Percentiles rank a stretch among this genome's conserved stretches.
phyloP scores from a whole-genome alignment of 2,888 invertebrate species.

The Drosophila cognata region DNA sequence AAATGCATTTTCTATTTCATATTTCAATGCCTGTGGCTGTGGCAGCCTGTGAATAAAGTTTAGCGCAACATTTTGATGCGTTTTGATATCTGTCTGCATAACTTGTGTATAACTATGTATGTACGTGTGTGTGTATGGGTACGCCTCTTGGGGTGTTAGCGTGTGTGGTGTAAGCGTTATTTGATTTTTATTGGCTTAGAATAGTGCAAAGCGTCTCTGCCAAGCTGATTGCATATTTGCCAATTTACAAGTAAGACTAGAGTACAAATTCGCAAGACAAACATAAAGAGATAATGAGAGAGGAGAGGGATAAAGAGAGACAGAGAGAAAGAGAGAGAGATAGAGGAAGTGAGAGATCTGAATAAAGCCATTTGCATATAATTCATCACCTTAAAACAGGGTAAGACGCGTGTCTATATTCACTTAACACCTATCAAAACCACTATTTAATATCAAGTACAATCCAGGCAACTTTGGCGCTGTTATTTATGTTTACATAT shows the following conservation, averaged over 20 bases:
- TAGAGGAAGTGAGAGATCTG: neutral
- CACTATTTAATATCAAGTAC: neutral
- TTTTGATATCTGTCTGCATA: conserved; percentile 54
- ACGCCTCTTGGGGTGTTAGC: conserved; percentile 1
- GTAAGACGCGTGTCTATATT: neutral
- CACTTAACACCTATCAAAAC: neutral
- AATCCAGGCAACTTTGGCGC: neutral
- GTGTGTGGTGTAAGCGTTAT: conserved; percentile 67
- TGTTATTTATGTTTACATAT: neutral
- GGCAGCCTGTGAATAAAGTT: conserved; percentile 70
- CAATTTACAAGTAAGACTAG: conserved; percentile 7
- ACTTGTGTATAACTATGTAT: conserved; percentile 10
- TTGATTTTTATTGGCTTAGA: conserved; percentile 76
- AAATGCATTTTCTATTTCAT: conserved; percentile 70
- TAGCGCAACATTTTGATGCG: conserved; percentile 76
- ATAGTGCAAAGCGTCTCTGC: conserved; percentile 47
- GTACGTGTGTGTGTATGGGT: conserved; percentile 2
- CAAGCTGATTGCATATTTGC: conserved; percentile 28
- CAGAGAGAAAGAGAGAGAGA: neutral
- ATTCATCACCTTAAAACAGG: neutral
- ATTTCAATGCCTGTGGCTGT: conserved; percentile 64
- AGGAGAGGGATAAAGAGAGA: neutral
- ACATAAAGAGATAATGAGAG: neutral
- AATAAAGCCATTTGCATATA: conserved; percentile 9
- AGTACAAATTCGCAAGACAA: neutral